Evolutionary conservation across 2,888 invertebrate species (phyloP), one percentile per base, ranked within the genome.

Genomic region (Ryuthela nishihirai): DNA sequence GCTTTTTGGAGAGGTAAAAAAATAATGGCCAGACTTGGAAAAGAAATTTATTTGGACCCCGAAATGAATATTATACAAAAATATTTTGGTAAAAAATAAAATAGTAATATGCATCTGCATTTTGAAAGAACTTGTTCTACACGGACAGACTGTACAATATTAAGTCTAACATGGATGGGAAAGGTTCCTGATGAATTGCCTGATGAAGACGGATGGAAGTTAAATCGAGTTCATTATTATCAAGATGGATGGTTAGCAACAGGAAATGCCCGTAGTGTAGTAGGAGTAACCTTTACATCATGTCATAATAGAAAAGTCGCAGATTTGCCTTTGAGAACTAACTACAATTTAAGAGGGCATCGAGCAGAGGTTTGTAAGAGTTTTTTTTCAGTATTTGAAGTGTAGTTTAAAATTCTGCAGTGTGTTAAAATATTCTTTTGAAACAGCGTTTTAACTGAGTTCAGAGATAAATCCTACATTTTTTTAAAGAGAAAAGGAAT

Each of bases 201-300:
- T 71, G 71, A 92, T 89, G 90, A 91, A 75, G 91, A 91, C 74
- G 92, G 91, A 68, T 94, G 94, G 94, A 93, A 93, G 78, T 77
- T 94, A 70, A 93, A 93, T 77, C 83, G 58, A 15, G 43, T 59
- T 10, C 58, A 52, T 32, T 95, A 94, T 76, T 94, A 94, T 74
- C 92, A 94, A 78, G 95, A 97, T 76, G 97, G 95, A 43, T 97
- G 97, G 97, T 78, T 97, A 72, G 93, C 95, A 62, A 91, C 91
- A 40, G 95, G 94, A 68, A 97, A 95, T 76, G 85, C 89, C 59
- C 83, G 91, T 69, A 93, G 95, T 36, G 87, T 95, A 68, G 92
- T 95, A 53, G 95, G 97, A 53, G 93, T 94, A 47, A 97, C 95
- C 54, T 95, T 93, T 77, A 95, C 95, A 52, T 89, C 94, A 42